Evolutionary conservation across 1,140 invertebrate genomes (phyloP), one percentile per base, ranked within the genome.

Genomic region (Monomorium pharaonis): DNA sequence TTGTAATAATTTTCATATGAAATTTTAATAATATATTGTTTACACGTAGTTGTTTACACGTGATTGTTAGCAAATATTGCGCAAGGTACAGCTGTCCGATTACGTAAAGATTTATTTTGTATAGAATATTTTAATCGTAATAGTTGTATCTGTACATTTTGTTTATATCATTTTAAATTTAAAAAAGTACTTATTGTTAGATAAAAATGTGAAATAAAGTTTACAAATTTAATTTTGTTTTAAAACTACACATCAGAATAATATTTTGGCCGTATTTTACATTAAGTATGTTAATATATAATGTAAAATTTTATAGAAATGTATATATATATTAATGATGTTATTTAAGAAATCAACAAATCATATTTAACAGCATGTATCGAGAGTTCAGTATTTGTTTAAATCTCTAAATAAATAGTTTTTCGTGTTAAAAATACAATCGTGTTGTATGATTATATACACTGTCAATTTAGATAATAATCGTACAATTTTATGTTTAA

Each of bases 381-480:
- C 14, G 12, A 51, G 16, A 56, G 3, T 81, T n/a, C 49, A 72
- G 27, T 72, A 49, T 58, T 58, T 56, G 3, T 54, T 14, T 16
- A 42, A n/a, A n/a, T n/a, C n/a, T n/a, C n/a, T n/a, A n/a, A 81
- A 81, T 81, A 81, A 72, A 81, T 70, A 47, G 7, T 58, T 49
- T 49, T 58, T 33, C 30, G 14, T 76, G 16, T 60, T 42, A 60
- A 76, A 76, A 21, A 33, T 42, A 2, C 7, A 1, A 42, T 42
- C 10, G 70, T 14, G 7, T 56, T 42, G 21, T 18, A 14, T 27
- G 56, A 54, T 70, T 70, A 2, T 37, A 42, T 24, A 24, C 16
- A 3, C 18, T n/a, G 10, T 33, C 14, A 67, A 16, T 44, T 24
- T 44, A 3, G 10, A 12, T 6, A 14, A 6, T 16, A 24, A 21